phyloP scores from a whole-genome alignment of 1,140 invertebrate species.

The Stenopsyche tienmushanensis region DNA sequence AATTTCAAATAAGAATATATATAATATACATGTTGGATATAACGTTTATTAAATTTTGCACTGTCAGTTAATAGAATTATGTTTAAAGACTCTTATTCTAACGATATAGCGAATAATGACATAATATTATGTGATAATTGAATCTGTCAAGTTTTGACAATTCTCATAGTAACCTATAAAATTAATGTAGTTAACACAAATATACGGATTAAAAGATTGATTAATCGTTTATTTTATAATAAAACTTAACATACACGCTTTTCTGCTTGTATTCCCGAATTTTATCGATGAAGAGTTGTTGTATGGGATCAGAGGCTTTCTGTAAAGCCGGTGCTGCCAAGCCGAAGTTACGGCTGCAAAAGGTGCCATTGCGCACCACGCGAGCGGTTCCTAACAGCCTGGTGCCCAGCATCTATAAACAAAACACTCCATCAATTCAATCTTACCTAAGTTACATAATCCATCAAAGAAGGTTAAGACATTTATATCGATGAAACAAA shows the following conservation, averaged over 20 bases:
- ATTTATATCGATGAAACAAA: too few species aligned
- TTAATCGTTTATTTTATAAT: too few species aligned
- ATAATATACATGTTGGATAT: not conserved
- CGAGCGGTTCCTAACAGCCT: not conserved
- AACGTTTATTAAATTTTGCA: too few species aligned
- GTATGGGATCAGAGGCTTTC: conserved; percentile 84
- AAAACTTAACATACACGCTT: conserved; percentile 36
- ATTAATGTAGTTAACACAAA: not conserved
- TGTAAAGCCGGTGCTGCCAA: conserved; percentile 68
- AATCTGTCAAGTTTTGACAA: too few species aligned
- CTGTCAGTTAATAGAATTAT: too few species aligned
- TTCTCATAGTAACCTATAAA: not conserved
- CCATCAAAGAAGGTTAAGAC: too few species aligned
- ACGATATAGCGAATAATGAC: too few species aligned
- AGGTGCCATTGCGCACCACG: conserved; percentile 43
- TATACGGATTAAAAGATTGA: not conserved
- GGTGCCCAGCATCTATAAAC: too few species aligned
- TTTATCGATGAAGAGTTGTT: conserved; percentile 92
- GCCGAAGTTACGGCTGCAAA: conserved; percentile 67
- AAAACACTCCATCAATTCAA: too few species aligned
- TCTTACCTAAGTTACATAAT: not conserved
- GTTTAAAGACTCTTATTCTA: too few species aligned
- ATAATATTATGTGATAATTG: too few species aligned
- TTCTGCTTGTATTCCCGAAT: conserved; percentile 80
- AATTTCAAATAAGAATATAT: not conserved